Evolutionary conservation across 2,888 invertebrate species (phyloP).

Genomic region (Ferrisia virgata): DNA sequence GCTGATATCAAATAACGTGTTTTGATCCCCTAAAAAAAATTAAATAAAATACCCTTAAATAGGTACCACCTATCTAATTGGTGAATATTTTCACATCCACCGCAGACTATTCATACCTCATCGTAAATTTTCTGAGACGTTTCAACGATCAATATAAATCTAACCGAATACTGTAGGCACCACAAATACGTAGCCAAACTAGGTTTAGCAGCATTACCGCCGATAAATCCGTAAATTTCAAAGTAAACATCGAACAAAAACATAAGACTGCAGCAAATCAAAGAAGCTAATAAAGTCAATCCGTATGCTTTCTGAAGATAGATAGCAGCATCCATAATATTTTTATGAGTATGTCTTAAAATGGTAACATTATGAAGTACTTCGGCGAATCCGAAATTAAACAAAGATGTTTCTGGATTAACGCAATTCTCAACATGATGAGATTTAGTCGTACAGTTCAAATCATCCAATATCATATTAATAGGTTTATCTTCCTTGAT

Average conservation of each 20-base stretch:
- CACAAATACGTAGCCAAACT: conserved; percentile 35
- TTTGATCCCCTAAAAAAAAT: conserved; percentile 47
- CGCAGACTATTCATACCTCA: conserved; percentile 46
- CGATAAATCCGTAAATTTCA: conserved; percentile 37
- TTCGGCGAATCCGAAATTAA: conserved; percentile 11
- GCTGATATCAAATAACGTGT: conserved; percentile 47
- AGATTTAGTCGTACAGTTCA: not conserved
- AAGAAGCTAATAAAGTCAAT: conserved; percentile 7
- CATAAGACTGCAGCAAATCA: conserved; percentile 35
- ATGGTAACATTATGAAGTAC: not conserved
- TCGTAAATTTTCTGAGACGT: conserved; percentile 44
- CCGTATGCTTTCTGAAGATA: conserved; percentile 27
- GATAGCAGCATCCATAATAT: conserved; percentile 15
- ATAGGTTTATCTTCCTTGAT: not conserved
- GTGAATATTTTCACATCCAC: too few relatives aligned
- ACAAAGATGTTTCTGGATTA: conserved; percentile 29
- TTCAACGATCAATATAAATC: conserved; percentile 37
- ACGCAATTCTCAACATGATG: conserved; percentile 12
- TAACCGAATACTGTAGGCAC: conserved; percentile 45
- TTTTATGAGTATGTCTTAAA: conserved; percentile 18
- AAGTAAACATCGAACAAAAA: conserved; percentile 44
- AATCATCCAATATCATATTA: conserved; percentile 29
- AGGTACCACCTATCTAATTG: not conserved
- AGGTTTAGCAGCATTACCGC: conserved; percentile 9
- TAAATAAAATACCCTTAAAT: not conserved